phyloP scores from a whole-genome alignment of 2,797 vertebrate species.

The Crenichthys baileyi region DNA sequence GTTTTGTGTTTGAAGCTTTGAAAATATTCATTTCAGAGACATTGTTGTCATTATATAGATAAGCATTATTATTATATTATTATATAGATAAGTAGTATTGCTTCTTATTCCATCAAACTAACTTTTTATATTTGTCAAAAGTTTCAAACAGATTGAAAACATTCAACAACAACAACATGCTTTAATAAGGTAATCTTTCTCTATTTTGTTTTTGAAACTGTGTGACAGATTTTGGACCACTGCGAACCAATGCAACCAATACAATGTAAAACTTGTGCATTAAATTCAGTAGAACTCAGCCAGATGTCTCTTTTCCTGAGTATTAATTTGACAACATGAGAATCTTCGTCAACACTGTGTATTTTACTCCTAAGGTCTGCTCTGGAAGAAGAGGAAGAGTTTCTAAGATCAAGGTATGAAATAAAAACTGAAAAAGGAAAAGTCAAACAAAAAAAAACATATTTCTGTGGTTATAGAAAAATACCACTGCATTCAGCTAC shows the following conservation, averaged over 20 bases:
- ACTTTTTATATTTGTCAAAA: not conserved
- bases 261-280: too few species aligned
- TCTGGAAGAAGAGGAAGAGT: not conserved
- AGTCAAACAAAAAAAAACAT: too few species aligned
- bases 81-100: not conserved
- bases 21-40: not conserved
- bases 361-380: not conserved
- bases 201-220: not conserved
- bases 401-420: not conserved
- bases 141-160: not conserved
- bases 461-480: too few species aligned
- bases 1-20: not conserved
- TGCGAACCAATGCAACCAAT: not conserved
- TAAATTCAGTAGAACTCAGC: not conserved
- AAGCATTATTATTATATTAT: too few species aligned
- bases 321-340: too few species aligned
- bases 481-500: too few species aligned
- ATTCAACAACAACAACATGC: not conserved
- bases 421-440: not conserved
- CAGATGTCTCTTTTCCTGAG: too few species aligned
- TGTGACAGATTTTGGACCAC: not conserved
- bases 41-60: too few species aligned
- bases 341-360: not conserved
- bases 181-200: not conserved
- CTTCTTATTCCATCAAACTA: not conserved